Percentiles rank a stretch among this genome's conserved stretches.
phyloP scores from a whole-genome alignment of 2,888 invertebrate genomes.

The Pardosa pseudoannulata region DNA sequence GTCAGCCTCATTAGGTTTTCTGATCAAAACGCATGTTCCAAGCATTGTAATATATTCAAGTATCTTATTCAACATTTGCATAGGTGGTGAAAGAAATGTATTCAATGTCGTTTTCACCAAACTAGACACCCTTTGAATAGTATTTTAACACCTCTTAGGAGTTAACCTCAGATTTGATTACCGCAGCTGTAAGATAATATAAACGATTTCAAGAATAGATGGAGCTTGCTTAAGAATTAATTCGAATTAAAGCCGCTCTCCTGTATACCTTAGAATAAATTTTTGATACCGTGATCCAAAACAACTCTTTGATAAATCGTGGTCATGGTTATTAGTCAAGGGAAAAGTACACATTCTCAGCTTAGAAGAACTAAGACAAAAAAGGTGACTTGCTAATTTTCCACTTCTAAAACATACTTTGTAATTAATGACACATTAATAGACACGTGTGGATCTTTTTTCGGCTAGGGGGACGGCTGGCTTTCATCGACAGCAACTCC shows the following conservation, averaged over 20 bases:
- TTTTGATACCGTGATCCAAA: background rate
- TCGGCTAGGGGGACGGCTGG: background rate
- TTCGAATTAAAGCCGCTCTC: background rate
- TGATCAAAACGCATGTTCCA: too few relatives aligned
- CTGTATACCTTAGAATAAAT: background rate
- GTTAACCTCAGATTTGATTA: background rate
- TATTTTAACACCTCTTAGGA: background rate
- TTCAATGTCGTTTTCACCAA: background rate
- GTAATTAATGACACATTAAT: conserved; percentile 1
- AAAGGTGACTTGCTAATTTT: background rate
- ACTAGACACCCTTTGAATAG: background rate
- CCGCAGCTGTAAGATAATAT: background rate
- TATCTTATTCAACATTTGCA: too few relatives aligned
- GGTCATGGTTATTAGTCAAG: background rate
- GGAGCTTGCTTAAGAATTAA: background rate
- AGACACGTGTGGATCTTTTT: background rate
- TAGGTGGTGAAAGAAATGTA: background rate
- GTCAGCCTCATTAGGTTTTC: too few relatives aligned
- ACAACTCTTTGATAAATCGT: background rate
- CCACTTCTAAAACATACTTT: background rate
- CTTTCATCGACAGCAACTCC: conserved; percentile 13
- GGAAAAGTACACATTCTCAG: background rate
- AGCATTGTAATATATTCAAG: too few relatives aligned
- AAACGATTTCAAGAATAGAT: background rate
- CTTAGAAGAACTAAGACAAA: background rate